Conservation (phyloP, 1,140 invertebrate species). For the Drosophila littoralis region DNA sequence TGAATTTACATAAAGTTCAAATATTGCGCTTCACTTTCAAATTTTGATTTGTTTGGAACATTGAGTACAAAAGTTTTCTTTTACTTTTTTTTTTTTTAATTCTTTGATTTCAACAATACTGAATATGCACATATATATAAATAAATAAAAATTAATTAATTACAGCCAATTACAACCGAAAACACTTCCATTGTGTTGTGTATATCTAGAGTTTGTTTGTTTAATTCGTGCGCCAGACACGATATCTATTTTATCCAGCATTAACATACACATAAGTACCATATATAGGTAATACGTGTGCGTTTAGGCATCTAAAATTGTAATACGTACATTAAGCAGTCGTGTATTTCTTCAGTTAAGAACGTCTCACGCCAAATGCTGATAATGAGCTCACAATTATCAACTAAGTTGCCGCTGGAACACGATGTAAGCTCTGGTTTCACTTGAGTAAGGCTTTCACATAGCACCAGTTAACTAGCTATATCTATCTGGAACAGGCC, state of each 20-base stretch:
- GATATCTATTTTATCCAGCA: slow-evolving; percentile 1
- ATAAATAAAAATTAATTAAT: slow-evolving; percentile 3
- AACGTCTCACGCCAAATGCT: slow-evolving; percentile 71
- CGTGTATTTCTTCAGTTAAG: slow-evolving; percentile 29
- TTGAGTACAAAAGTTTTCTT: too few species aligned
- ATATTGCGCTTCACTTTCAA: too few species aligned
- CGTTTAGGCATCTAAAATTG: neutral
- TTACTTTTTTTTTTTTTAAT: too few species aligned
- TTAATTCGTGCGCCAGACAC: slow-evolving; percentile 13
- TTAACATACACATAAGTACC: slow-evolving; percentile 7
- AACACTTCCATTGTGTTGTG: slow-evolving; percentile 8
- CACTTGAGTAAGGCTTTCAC: slow-evolving; percentile 51
- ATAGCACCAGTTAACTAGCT: slow-evolving; percentile 17
- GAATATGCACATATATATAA: neutral
- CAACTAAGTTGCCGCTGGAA: slow-evolving; percentile 62
- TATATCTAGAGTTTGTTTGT: neutral
- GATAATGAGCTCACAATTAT: slow-evolving; percentile 75
- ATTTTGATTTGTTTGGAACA: too few species aligned
- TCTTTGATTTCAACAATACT: too few species aligned
- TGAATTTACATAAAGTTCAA: too few species aligned
- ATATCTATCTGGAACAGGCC: slow-evolving; percentile 29
- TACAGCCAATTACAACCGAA: slow-evolving; percentile 3
- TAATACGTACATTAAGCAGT: slow-evolving; percentile 21
- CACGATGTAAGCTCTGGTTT: slow-evolving; percentile 64
- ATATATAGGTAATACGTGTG: slow-evolving; percentile 5